Evolutionary conservation across 2,113 vertebrate species (phyloP).

Genomic region (Centrocercus urophasianus): DNA sequence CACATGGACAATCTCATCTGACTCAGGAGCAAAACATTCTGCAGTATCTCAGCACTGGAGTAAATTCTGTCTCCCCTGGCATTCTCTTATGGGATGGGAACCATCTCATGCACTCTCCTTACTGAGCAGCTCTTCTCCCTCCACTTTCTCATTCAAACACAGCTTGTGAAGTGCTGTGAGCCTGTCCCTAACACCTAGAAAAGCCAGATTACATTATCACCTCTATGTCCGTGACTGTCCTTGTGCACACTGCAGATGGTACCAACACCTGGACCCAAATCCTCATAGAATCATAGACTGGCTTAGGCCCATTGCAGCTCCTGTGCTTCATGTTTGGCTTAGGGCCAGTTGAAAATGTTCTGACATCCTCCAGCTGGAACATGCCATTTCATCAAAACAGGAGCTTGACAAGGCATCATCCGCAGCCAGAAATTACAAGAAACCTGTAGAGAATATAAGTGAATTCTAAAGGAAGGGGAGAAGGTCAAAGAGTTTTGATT

Average conservation of each 20-base stretch:
- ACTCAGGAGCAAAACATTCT: constrained; percentile 1
- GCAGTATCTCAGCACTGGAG: background rate
- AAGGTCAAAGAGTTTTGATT: constrained; percentile 20
- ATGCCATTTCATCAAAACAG: constrained; percentile 44
- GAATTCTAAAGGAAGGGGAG: constrained; percentile 20
- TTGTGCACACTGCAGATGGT: background rate
- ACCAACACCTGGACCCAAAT: constrained; percentile 20
- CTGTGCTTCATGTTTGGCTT: accelerated
- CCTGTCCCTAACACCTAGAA: background rate
- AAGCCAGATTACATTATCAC: background rate
- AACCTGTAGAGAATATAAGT: constrained; percentile 22
- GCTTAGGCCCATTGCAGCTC: background rate
- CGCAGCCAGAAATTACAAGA: constrained; percentile 39
- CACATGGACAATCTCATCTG: background rate
- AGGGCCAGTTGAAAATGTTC: constrained; percentile 40
- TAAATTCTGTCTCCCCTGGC: background rate
- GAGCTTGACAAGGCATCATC: constrained; percentile 17
- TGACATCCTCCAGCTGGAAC: constrained; percentile 58
- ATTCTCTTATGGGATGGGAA: background rate
- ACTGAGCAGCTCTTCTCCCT: background rate
- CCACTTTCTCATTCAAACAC: background rate
- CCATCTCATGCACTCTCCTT: background rate
- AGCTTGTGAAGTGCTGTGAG: accelerated
- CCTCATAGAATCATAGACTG: background rate
- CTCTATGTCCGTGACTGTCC: background rate